Percentiles rank a stretch among this genome's conserved stretches.
Conservation (phyloP, 2,113 vertebrate species). For the Centropristis striata region DNA sequence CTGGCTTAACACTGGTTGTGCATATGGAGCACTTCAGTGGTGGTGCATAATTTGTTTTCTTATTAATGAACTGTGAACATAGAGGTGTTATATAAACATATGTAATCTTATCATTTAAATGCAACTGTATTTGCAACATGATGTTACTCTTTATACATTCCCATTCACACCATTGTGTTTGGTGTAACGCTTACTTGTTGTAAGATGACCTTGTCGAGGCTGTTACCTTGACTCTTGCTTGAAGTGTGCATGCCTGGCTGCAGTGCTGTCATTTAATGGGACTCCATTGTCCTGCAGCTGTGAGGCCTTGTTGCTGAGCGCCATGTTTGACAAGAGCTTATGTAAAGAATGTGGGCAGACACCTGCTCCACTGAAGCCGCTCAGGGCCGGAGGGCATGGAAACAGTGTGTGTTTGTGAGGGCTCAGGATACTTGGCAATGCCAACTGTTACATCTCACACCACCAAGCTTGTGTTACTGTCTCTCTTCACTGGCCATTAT, state of each 20-base stretch:
- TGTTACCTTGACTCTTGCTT: slow-evolving; percentile 40
- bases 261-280: slow-evolving; percentile 43
- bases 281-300: slow-evolving; percentile 76
- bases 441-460: slow-evolving; percentile 67
- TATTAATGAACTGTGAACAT: not conserved
- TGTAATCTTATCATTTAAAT: slow-evolving; percentile 1
- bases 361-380: slow-evolving; percentile 64
- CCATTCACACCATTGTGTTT: not conserved
- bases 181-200: not conserved
- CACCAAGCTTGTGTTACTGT: slow-evolving; percentile 69
- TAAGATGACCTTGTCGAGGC: slow-evolving; percentile 35
- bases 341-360: slow-evolving; percentile 71
- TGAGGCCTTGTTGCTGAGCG: slow-evolving; percentile 60
- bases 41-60: not conserved
- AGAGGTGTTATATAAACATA: not conserved
- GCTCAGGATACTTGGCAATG: slow-evolving; percentile 41
- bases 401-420: slow-evolving; percentile 48
- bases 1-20: not conserved
- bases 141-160: slow-evolving; percentile 3
- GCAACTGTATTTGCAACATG: not conserved
- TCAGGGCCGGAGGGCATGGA: slow-evolving; percentile 57
- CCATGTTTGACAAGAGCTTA: slow-evolving; percentile 78
- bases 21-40: not conserved
- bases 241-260: slow-evolving; percentile 30
- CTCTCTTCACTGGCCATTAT: slow-evolving; percentile 61